These are phyloP conservation scores for Prionace glauca DNA, from an alignment of 2,797 vertebrate species.

Conservation along the genomic window DNA sequence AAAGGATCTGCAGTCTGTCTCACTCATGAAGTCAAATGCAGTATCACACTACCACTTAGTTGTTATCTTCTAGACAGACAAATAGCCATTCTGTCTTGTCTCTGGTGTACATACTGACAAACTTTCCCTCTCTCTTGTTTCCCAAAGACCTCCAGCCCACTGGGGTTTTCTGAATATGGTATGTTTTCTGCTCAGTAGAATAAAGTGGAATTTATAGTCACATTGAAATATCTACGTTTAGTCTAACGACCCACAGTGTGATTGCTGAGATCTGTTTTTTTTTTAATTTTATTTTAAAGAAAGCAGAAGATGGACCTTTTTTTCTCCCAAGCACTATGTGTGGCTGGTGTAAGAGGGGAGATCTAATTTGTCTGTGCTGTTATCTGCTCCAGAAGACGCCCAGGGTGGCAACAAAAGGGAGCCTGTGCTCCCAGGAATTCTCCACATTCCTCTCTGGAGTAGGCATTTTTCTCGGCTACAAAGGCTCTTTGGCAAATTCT, in stretches of 20 bases:
- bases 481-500: slow-evolving; percentile 88
- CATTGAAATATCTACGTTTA: neutral
- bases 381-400: slow-evolving; percentile 81
- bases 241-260: neutral
- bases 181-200: neutral
- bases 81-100: neutral
- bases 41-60: slow-evolving; percentile 12
- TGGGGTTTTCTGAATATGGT: neutral
- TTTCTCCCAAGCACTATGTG: slow-evolving; percentile 66
- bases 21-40: neutral
- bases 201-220: neutral
- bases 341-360: slow-evolving; percentile 57
- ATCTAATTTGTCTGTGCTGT: slow-evolving; percentile 81
- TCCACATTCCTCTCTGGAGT: slow-evolving; percentile 87
- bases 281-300: neutral
- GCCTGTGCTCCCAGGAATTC: slow-evolving; percentile 93
- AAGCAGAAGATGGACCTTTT: slow-evolving; percentile 65
- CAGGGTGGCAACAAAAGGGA: slow-evolving; percentile 78
- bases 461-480: slow-evolving; percentile 92
- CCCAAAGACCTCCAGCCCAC: neutral
- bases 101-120: neutral
- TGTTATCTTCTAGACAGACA: slow-evolving; percentile 15
- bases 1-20: neutral
- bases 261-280: neutral
- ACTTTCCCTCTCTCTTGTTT: neutral